These are phyloP conservation scores for Drosophila arizonae DNA, from an alignment of 1,140 invertebrate species.

Conservation along the genomic window DNA sequence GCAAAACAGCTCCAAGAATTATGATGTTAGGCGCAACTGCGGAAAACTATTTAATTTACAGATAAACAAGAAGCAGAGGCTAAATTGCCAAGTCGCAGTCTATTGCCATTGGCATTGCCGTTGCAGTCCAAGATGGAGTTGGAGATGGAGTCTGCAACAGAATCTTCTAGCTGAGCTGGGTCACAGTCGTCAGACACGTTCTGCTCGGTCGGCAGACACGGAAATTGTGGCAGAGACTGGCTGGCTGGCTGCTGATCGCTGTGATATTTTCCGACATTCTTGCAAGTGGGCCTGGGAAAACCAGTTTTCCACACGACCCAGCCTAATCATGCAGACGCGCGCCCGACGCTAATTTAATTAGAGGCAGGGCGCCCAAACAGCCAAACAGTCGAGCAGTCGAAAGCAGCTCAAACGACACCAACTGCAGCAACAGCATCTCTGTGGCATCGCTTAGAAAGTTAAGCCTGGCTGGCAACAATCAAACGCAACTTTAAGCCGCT, in stretches of 20 bases:
- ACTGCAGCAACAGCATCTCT: constrained; percentile 24
- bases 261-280: constrained; percentile 58
- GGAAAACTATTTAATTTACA: constrained; percentile 74
- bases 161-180: constrained; percentile 41
- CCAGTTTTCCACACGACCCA: constrained; percentile 57
- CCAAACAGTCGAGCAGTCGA: not conserved
- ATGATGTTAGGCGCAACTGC: constrained; percentile 68
- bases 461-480: constrained; percentile 10
- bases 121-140: constrained; percentile 1
- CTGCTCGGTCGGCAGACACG: constrained; percentile 44
- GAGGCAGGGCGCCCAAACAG: constrained; percentile 36
- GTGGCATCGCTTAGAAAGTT: constrained; percentile 64
- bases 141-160: constrained; percentile 32
- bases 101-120: no score
- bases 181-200: constrained; percentile 74
- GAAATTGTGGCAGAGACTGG: constrained; percentile 14
- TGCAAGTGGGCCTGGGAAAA: constrained; percentile 46
- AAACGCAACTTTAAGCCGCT: constrained; percentile 32
- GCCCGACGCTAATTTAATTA: constrained; percentile 74
- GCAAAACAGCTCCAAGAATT: constrained; percentile 54
- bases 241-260: constrained; percentile 5
- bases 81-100: constrained; percentile 58
- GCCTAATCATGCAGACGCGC: constrained; percentile 61
- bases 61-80: constrained; percentile 46
- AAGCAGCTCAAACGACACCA: constrained; percentile 32